Percentiles rank a stretch among this genome's conserved stretches.
These are phyloP conservation scores for Drosophila yakuba DNA, from an alignment of 1,140 invertebrate genomes.

Conservation along the genomic window DNA sequence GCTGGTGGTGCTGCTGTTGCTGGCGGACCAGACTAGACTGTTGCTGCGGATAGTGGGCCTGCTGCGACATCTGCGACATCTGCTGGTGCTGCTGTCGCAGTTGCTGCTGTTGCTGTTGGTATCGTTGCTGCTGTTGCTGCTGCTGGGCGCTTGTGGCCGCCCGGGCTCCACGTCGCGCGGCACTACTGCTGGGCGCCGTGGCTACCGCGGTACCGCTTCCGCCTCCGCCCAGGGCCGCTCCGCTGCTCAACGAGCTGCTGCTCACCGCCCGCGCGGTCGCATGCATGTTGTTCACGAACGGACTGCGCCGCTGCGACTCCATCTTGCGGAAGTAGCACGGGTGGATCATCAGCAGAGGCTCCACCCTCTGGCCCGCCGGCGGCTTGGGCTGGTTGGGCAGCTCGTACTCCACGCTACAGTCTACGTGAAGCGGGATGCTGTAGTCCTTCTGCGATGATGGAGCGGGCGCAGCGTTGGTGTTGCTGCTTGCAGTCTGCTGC, in stretches of 20 bases:
- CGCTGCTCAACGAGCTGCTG: slow-evolving; percentile 61
- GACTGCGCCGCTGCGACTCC: slow-evolving; percentile 90
- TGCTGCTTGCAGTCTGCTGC: slow-evolving; percentile 38
- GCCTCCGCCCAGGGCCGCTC: slow-evolving; percentile 59
- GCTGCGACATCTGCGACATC: slow-evolving; percentile 85
- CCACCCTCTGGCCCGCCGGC: slow-evolving; percentile 90
- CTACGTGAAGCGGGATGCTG: slow-evolving; percentile 91
- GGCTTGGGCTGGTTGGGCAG: slow-evolving; percentile 92
- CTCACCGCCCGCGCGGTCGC: slow-evolving; percentile 71
- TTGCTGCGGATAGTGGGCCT: slow-evolving; percentile 81
- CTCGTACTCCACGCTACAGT: slow-evolving; percentile 94
- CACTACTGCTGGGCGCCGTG: slow-evolving; percentile 58
- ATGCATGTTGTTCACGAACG: slow-evolving; percentile 90
- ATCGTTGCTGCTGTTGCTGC: slow-evolving; percentile 71
- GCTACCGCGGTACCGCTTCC: slow-evolving; percentile 43
- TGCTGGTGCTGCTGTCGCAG: slow-evolving; percentile 77
- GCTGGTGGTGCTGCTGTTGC: slow-evolving; percentile 53
- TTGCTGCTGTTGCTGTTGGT: slow-evolving; percentile 70
- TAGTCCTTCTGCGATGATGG: slow-evolving; percentile 87
- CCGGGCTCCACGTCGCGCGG: slow-evolving; percentile 52
- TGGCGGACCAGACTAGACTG: slow-evolving; percentile 63
- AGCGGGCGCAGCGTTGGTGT: slow-evolving; percentile 41
- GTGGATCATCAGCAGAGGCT: slow-evolving; percentile 93
- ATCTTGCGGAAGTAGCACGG: slow-evolving; percentile 93
- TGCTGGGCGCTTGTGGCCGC: slow-evolving; percentile 52